Percentiles rank a stretch among this genome's conserved stretches.
These are phyloP conservation scores for Metaphire vulgaris DNA, from an alignment of 1,140 invertebrate genomes.

Conservation along the genomic window DNA sequence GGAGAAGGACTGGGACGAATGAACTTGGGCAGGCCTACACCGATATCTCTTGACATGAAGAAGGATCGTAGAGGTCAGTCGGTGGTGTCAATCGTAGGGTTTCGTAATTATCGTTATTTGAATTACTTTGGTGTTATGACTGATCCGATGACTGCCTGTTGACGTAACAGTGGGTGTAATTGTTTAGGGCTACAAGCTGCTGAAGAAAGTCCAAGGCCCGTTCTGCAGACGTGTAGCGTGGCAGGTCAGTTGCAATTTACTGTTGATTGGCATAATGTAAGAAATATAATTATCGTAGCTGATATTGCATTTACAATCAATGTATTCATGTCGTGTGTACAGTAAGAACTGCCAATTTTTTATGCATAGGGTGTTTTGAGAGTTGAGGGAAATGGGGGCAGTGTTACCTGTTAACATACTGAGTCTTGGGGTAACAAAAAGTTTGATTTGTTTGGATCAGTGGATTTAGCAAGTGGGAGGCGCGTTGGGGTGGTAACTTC, in stretches of 20 bases:
- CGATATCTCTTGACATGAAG: slow-evolving; percentile 82
- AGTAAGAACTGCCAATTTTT: neutral
- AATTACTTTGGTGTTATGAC: neutral
- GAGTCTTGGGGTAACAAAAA: too few species aligned
- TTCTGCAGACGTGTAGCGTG: neutral
- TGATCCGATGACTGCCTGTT: too few species aligned
- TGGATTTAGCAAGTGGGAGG: too few species aligned
- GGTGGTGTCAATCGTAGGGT: neutral
- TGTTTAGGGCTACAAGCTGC: neutral
- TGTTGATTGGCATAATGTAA: neutral
- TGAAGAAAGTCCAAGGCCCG: neutral
- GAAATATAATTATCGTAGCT: neutral
- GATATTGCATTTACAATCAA: neutral
- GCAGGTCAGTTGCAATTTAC: neutral
- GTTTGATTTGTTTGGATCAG: too few species aligned
- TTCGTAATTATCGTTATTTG: neutral
- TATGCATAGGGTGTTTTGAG: neutral
- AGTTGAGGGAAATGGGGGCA: neutral
- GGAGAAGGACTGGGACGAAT: slow-evolving; percentile 90
- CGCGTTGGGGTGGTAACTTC: too few species aligned
- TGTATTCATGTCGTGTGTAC: too few species aligned
- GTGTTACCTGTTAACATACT: neutral
- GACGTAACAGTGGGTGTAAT: neutral
- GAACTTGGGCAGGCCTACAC: slow-evolving; percentile 82
- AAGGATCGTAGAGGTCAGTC: slow-evolving; percentile 74